Percentiles rank a stretch among this genome's conserved stretches.
Conservation (phyloP, 2,113 vertebrate genomes). For the Poicephalus gulielmi region DNA sequence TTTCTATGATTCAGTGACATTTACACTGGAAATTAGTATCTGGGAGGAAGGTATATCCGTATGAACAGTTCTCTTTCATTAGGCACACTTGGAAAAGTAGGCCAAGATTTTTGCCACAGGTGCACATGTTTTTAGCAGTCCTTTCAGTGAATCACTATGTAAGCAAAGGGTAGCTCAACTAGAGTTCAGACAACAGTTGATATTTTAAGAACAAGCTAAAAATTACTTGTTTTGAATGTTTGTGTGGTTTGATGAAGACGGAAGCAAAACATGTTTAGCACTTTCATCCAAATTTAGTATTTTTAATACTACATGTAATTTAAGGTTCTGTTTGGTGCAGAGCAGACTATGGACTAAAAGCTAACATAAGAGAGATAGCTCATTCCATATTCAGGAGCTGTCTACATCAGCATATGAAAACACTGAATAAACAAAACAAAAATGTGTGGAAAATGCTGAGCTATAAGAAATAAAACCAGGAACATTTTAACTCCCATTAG, state of each 20-base stretch:
- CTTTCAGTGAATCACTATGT: neutral
- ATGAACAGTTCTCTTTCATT: neutral
- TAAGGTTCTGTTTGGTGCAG: neutral
- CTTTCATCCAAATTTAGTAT: neutral
- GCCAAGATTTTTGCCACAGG: neutral
- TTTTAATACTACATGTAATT: neutral
- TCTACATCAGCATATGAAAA: neutral
- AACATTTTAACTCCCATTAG: neutral
- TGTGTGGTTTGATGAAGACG: neutral
- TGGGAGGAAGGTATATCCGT: neutral
- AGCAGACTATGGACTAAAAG: neutral
- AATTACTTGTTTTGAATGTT: neutral
- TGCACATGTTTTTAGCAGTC: neutral
- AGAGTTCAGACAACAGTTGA: neutral
- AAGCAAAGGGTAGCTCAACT: neutral
- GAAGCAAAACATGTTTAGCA: neutral
- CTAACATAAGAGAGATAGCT: neutral
- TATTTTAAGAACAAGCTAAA: neutral
- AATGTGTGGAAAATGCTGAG: neutral
- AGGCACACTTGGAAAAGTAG: neutral
- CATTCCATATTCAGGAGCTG: neutral
- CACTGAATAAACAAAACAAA: neutral
- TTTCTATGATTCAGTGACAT: neutral
- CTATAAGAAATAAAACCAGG: neutral
- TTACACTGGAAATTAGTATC: neutral